Conservation (phyloP, 2,888 invertebrate species). For the Ophion slaviceki region DNA sequence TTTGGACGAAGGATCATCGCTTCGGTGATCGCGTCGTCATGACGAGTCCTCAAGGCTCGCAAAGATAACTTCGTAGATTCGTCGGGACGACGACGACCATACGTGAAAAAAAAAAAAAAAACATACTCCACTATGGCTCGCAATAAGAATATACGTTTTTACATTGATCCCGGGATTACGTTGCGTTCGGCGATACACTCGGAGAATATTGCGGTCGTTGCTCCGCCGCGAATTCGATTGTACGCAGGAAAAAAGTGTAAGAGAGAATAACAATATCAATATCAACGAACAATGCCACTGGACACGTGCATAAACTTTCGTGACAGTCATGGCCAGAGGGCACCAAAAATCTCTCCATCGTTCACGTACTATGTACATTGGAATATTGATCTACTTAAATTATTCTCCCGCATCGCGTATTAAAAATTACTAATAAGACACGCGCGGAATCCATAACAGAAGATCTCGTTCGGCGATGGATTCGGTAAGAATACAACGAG, state of each 20-base stretch:
- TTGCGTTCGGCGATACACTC: slow-evolving; percentile 10
- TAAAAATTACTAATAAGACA: slow-evolving; percentile 51
- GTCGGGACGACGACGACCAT: neutral
- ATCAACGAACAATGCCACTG: slow-evolving; percentile 65
- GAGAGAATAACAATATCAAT: slow-evolving; percentile 36
- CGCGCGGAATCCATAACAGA: slow-evolving; percentile 29
- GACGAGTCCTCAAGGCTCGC: slow-evolving; percentile 1
- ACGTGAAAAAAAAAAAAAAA: neutral
- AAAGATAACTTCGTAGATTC: neutral
- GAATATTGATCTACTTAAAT: slow-evolving; percentile 6
- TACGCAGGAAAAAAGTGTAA: slow-evolving; percentile 6
- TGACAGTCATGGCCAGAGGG: neutral
- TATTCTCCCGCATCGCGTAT: slow-evolving; percentile 21
- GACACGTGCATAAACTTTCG: slow-evolving; percentile 12
- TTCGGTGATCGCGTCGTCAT: neutral
- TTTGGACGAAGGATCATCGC: slow-evolving; percentile 11
- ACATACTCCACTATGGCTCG: neutral
- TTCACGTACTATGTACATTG: slow-evolving; percentile 39
- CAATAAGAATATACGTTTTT: neutral
- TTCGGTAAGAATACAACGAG: slow-evolving; percentile 32
- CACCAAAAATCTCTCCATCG: neutral
- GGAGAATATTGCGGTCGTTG: slow-evolving; percentile 50
- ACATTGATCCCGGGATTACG: slow-evolving; percentile 4
- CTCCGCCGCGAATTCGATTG: slow-evolving; percentile 35
- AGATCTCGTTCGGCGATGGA: slow-evolving; percentile 26